Evolutionary conservation across 2,797 vertebrate species (phyloP).

Genomic region (Arctocebus calabarensis): DNA sequence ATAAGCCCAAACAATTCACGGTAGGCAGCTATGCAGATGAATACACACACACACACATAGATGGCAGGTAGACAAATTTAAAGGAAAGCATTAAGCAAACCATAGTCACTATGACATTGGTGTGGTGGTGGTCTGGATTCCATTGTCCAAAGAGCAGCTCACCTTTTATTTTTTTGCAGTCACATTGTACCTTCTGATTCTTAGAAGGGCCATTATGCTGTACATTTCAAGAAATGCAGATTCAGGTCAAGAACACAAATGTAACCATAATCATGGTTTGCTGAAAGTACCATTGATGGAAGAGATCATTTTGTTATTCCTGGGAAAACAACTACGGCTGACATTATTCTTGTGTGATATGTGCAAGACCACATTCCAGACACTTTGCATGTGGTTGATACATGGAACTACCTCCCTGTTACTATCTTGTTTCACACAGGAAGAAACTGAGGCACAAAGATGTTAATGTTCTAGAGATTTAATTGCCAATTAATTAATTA

Average conservation of each 20-base stretch:
- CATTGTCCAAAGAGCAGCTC: not conserved
- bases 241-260: constrained; percentile 40
- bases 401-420: not conserved
- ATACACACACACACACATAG: not conserved
- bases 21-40: not conserved
- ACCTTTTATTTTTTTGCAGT: not conserved
- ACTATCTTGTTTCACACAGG: not conserved
- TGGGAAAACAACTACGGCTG: not conserved
- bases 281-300: not conserved
- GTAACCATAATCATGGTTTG: not conserved
- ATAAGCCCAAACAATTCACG: not conserved
- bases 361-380: not conserved
- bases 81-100: not conserved
- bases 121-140: not conserved
- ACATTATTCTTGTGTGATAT: not conserved
- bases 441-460: not conserved
- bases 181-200: not conserved
- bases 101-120: not conserved
- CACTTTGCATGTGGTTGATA: not conserved
- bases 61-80: not conserved
- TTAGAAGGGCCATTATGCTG: not conserved
- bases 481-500: no score
- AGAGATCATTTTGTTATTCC: not conserved
- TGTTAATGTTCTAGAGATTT: constrained; percentile 19
- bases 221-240: not conserved